Conservation (phyloP, 2,113 vertebrate species). For the Copsychus sechellarum region DNA sequence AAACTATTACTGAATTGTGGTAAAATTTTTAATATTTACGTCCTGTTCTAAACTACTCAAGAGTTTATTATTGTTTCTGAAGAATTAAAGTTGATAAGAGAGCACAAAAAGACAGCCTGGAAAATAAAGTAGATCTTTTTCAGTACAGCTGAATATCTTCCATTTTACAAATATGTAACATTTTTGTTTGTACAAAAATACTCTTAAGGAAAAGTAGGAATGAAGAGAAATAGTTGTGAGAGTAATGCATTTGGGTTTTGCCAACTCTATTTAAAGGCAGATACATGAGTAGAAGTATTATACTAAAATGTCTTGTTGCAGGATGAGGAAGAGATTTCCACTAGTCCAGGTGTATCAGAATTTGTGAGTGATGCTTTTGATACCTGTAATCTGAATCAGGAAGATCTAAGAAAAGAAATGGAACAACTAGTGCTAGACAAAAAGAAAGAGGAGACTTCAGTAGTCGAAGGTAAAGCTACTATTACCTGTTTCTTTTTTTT, state of each 20-base stretch:
- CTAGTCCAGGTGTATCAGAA: slow-evolving; percentile 93
- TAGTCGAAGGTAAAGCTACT: slow-evolving; percentile 77
- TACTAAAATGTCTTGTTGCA: slow-evolving; percentile 54
- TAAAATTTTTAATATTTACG: not conserved
- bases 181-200: not conserved
- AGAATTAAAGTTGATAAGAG: not conserved
- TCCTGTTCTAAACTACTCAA: not conserved
- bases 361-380: slow-evolving; percentile 97
- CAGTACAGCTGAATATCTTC: not conserved
- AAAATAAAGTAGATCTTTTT: not conserved
- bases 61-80: not conserved
- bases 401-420: slow-evolving; percentile 96
- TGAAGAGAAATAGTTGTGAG: not conserved
- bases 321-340: slow-evolving; percentile 94
- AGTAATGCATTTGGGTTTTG: not conserved
- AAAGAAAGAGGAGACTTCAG: slow-evolving; percentile 75
- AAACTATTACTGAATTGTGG: not conserved
- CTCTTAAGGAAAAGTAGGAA: not conserved
- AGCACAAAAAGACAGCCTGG: not conserved
- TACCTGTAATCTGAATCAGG: slow-evolving; percentile 85
- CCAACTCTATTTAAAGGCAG: not conserved
- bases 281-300: not conserved
- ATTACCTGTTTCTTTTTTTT: not conserved
- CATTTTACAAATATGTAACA: not conserved
- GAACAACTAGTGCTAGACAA: slow-evolving; percentile 94